These are phyloP conservation scores for Onychomys leucogaster DNA, from an alignment of 2,797 vertebrate species.

Conservation along the genomic window DNA sequence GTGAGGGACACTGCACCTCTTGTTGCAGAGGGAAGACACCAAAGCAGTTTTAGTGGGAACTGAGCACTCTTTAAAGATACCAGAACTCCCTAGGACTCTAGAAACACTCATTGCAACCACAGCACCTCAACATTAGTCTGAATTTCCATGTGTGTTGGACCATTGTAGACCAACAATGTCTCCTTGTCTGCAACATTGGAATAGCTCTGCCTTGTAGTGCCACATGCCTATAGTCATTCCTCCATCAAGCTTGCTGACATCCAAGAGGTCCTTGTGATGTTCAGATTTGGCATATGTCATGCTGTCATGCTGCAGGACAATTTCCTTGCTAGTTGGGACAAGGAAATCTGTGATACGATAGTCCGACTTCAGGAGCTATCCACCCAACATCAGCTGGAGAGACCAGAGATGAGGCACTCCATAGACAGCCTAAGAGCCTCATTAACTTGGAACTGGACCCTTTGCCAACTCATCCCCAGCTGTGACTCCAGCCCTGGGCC, in stretches of 20 bases:
- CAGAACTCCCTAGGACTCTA: background rate
- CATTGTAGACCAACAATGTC: too few relatives aligned
- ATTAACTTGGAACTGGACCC: fast-evolving
- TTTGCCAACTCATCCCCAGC: fast-evolving
- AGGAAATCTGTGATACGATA: background rate
- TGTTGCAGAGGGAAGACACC: background rate
- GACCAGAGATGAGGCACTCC: too few relatives aligned
- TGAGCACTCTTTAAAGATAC: background rate
- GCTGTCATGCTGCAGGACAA: background rate
- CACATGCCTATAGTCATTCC: background rate
- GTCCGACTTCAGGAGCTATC: background rate
- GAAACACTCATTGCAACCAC: background rate
- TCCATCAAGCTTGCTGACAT: fast-evolving
- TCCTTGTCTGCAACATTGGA: background rate
- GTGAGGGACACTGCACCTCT: background rate
- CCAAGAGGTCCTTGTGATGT: fast-evolving
- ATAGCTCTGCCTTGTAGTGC: fast-evolving
- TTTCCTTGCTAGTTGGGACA: background rate
- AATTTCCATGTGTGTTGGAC: fast-evolving
- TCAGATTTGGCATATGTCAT: background rate
- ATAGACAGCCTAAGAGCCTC: fast-evolving
- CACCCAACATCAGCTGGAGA: background rate
- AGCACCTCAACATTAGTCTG: background rate
- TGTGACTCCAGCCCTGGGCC: fast-evolving
- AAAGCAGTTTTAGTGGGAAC: background rate